Conservation (phyloP, 2,888 invertebrate species). For the Hypsopygia costalis region DNA sequence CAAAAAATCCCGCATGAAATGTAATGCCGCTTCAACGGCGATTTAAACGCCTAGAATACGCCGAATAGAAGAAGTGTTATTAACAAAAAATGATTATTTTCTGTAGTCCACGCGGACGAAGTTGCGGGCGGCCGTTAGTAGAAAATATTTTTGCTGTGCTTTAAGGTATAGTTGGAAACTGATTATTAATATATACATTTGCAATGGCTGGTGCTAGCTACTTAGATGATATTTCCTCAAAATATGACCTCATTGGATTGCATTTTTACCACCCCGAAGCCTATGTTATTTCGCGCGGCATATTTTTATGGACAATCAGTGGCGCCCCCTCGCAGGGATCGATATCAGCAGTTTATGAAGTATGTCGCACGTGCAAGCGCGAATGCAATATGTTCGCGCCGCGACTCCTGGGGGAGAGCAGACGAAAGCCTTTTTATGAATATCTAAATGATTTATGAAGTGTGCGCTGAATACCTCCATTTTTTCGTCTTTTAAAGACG, state of each 20-base stretch:
- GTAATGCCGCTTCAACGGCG: too few relatives aligned
- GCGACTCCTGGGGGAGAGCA: conserved; percentile 34
- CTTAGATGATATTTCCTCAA: not conserved
- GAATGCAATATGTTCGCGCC: conserved; percentile 67
- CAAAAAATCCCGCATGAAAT: too few relatives aligned
- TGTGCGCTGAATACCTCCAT: conserved; percentile 28
- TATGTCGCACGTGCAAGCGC: conserved; percentile 66
- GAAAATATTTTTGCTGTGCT: too few relatives aligned
- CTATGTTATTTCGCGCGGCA: conserved; percentile 25
- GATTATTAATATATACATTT: too few relatives aligned
- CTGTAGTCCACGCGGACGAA: too few relatives aligned
- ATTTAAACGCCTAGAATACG: too few relatives aligned
- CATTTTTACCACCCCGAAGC: not conserved
- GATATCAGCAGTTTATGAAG: conserved; percentile 74
- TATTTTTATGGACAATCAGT: conserved; percentile 67
- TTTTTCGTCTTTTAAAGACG: too few relatives aligned
- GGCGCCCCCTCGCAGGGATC: conserved; percentile 56
- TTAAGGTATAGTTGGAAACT: too few relatives aligned
- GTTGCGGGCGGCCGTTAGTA: too few relatives aligned
- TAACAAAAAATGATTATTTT: too few relatives aligned
- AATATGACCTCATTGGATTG: not conserved
- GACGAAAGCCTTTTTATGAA: conserved; percentile 74
- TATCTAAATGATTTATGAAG: conserved; percentile 76
- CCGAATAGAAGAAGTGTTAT: too few relatives aligned
- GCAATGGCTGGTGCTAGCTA: too few relatives aligned